A percentile compares a stretch with the other conserved stretches of the same genome.
phyloP scores from a whole-genome alignment of 2,113 vertebrate genomes.

The Solea solea region DNA sequence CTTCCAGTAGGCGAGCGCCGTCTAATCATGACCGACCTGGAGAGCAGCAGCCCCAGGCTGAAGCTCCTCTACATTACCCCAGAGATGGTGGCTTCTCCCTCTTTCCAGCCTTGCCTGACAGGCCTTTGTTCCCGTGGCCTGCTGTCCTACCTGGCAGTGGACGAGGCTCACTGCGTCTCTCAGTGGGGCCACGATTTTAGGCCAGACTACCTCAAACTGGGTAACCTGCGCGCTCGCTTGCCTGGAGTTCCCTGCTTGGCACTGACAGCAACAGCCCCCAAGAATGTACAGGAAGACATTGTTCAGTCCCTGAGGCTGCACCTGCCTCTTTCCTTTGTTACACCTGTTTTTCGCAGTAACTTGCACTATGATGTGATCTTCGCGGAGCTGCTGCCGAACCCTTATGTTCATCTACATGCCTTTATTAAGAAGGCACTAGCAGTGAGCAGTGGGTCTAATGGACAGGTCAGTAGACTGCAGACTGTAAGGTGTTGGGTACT shows the following conservation, averaged over 20 bases:
- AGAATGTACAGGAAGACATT: slow-evolving; percentile 90
- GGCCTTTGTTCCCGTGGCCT: slow-evolving; percentile 85
- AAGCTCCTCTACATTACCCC: slow-evolving; percentile 96
- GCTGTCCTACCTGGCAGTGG: slow-evolving; percentile 91
- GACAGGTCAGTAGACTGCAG: slow-evolving; percentile 53
- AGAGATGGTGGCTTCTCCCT: slow-evolving; percentile 92
- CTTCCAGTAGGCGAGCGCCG: slow-evolving; percentile 85
- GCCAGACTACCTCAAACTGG: slow-evolving; percentile 94
- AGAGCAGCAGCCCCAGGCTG: slow-evolving; percentile 84
- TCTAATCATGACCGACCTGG: slow-evolving; percentile 86
- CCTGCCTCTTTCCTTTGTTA: slow-evolving; percentile 85
- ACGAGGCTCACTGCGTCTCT: slow-evolving; percentile 97
- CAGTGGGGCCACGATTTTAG: slow-evolving; percentile 99
- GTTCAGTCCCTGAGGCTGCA: slow-evolving; percentile 80
- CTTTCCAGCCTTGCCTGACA: slow-evolving; percentile 89
- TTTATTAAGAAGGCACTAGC: slow-evolving; percentile 87
- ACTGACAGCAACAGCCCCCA: slow-evolving; percentile 93
- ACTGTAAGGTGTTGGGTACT: not conserved
- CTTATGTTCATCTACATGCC: slow-evolving; percentile 84
- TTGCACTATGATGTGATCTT: slow-evolving; percentile 94
- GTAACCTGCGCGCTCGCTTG: slow-evolving; percentile 83
- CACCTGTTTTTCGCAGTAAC: slow-evolving; percentile 93
- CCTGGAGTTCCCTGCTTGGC: slow-evolving; percentile 86
- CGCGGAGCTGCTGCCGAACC: slow-evolving; percentile 88
- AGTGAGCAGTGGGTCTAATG: slow-evolving; percentile 58